Conservation (phyloP, 1,140 invertebrate genomes). For the Battus philenor region DNA sequence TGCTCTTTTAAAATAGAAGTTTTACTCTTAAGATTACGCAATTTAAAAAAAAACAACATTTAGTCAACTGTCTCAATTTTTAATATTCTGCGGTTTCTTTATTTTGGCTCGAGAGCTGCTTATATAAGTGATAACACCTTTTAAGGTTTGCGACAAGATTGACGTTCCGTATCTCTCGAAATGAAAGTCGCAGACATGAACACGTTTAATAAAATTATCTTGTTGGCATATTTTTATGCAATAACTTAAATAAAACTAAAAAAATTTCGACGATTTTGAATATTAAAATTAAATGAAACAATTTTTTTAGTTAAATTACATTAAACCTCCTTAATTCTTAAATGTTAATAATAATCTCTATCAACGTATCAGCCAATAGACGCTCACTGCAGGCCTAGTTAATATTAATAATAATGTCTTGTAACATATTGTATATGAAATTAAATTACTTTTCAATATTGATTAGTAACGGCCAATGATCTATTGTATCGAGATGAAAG, state of each 20-base stretch:
- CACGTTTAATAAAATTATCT: neutral
- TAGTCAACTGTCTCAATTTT: no score
- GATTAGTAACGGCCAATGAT: slow-evolving; percentile 6
- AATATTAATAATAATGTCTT: no score
- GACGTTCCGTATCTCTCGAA: slow-evolving; percentile 15
- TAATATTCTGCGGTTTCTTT: slow-evolving; percentile 44
- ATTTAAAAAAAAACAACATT: slow-evolving; percentile 18
- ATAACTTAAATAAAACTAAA: no score
- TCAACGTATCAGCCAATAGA: neutral
- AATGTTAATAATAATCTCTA: neutral
- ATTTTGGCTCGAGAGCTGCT: slow-evolving; percentile 32
- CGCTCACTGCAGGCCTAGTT: no score
- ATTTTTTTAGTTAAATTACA: no score
- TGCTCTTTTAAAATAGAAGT: slow-evolving; percentile 27
- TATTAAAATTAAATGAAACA: no score
- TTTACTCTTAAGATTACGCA: slow-evolving; percentile 29
- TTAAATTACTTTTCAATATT: no score
- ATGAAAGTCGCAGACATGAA: neutral
- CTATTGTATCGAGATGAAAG: slow-evolving; percentile 11
- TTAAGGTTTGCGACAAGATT: slow-evolving; percentile 30
- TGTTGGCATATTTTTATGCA: slow-evolving; percentile 1
- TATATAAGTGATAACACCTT: slow-evolving; percentile 44
- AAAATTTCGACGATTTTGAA: neutral
- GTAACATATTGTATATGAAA: no score
- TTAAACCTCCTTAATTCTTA: neutral